Evolutionary conservation across 2,797 vertebrate species (phyloP).

Genomic region (Botia kubotai): DNA sequence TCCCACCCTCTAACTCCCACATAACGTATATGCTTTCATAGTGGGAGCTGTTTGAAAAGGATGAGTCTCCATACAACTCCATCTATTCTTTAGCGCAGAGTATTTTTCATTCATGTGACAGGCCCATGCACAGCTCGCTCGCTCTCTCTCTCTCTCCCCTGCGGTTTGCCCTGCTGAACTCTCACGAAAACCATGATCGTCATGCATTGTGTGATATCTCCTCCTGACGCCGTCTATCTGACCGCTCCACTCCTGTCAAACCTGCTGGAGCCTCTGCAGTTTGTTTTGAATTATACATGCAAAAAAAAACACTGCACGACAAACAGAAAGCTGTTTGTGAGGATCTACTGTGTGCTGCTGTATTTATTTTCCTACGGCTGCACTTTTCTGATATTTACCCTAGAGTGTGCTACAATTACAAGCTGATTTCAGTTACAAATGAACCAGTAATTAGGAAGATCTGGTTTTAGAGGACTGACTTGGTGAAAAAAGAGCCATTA

Average conservation of each 20-base stretch:
- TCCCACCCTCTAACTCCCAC: conserved; percentile 35
- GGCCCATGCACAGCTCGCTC: conserved; percentile 18
- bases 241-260: background rate
- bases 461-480: background rate
- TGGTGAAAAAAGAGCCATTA: background rate
- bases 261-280: background rate
- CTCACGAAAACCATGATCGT: conserved; percentile 29
- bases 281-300: conserved; percentile 18
- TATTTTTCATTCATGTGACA: conserved; percentile 48
- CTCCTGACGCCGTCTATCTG: conserved; percentile 22
- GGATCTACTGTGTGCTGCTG: background rate
- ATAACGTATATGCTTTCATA: conserved; percentile 42
- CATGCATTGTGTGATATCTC: conserved; percentile 1
- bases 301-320: background rate
- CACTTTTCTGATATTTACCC: background rate
- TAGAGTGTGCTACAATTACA: background rate
- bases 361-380: background rate
- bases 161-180: conserved; percentile 41
- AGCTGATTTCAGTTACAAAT: background rate
- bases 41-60: conserved; percentile 39
- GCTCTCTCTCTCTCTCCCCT: conserved; percentile 20
- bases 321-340: conserved; percentile 2
- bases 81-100: conserved; percentile 50
- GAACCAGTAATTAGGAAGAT: background rate
- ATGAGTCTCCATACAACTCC: conserved; percentile 41